Conservation (phyloP, 2,888 invertebrate species). For the Leptinotarsa tumamoca region DNA sequence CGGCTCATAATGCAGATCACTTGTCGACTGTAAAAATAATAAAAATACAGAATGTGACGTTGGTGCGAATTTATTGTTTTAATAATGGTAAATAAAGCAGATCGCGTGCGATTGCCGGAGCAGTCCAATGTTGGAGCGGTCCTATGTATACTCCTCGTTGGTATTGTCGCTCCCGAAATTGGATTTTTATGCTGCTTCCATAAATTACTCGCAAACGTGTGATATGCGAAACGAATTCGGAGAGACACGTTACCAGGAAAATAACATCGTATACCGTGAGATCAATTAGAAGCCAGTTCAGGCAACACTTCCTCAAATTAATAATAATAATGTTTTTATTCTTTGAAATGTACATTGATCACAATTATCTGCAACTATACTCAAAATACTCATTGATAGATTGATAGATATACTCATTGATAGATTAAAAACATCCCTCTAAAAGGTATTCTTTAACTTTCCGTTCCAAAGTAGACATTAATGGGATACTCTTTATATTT, state of each 20-base stretch:
- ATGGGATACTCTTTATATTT: too few species aligned
- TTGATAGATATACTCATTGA: too few species aligned
- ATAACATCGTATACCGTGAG: slow-evolving; percentile 28
- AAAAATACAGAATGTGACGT: slow-evolving; percentile 67
- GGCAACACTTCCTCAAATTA: too few species aligned
- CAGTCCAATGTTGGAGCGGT: slow-evolving; percentile 48
- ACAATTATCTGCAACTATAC: too few species aligned
- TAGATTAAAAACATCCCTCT: too few species aligned
- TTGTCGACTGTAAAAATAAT: slow-evolving; percentile 66
- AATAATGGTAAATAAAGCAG: slow-evolving; percentile 68
- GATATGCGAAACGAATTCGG: slow-evolving; percentile 57
- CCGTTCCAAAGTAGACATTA: too few species aligned
- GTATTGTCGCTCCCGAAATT: slow-evolving; percentile 63
- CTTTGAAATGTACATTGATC: too few species aligned
- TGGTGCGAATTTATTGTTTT: slow-evolving; percentile 67
- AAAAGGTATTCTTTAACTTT: too few species aligned
- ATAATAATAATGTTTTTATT: too few species aligned
- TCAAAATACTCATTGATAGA: too few species aligned
- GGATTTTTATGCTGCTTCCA: slow-evolving; percentile 65
- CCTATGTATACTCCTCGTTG: slow-evolving; percentile 52
- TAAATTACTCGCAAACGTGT: slow-evolving; percentile 57
- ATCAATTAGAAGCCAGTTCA: too few species aligned
- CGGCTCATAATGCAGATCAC: slow-evolving; percentile 67
- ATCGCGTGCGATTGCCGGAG: slow-evolving; percentile 57
- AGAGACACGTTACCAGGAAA: slow-evolving; percentile 53